phyloP scores from a whole-genome alignment of 2,888 invertebrate species.

The Erannis defoliaria region DNA sequence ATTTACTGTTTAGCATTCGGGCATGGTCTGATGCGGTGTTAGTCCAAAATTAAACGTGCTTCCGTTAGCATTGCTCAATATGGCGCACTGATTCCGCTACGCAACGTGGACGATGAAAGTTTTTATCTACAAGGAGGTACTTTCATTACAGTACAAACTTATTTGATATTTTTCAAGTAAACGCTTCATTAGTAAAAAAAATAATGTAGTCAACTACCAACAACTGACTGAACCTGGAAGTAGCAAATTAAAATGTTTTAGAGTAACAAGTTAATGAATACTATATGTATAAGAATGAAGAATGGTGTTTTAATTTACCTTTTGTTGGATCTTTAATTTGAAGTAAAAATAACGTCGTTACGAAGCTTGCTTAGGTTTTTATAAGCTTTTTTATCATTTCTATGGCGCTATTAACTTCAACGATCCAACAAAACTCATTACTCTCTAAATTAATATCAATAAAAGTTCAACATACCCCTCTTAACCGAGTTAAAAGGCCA shows the following conservation, averaged over 20 bases:
- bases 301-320: not conserved
- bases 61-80: constrained; percentile 61
- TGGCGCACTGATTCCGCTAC: constrained; percentile 50
- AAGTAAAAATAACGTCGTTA: no score
- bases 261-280: no score
- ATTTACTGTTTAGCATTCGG: constrained; percentile 62
- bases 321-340: no score
- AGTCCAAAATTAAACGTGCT: constrained; percentile 68
- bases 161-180: not conserved
- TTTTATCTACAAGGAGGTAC: not conserved
- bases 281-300: no score
- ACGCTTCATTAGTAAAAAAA: no score
- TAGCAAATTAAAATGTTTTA: no score
- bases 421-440: constrained; percentile 9
- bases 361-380: no score
- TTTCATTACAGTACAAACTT: not conserved
- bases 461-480: constrained; percentile 29
- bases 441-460: constrained; percentile 28
- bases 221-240: no score
- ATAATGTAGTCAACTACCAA: no score
- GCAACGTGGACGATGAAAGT: constrained; percentile 9
- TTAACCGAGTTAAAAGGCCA: constrained; percentile 33
- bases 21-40: constrained; percentile 61
- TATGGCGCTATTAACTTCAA: not conserved
- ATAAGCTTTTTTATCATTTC: not conserved